A percentile compares a stretch with the other conserved stretches of the same genome.
Conservation (phyloP, 1,140 invertebrate genomes). For the Pogonognathellus flavescens region DNA sequence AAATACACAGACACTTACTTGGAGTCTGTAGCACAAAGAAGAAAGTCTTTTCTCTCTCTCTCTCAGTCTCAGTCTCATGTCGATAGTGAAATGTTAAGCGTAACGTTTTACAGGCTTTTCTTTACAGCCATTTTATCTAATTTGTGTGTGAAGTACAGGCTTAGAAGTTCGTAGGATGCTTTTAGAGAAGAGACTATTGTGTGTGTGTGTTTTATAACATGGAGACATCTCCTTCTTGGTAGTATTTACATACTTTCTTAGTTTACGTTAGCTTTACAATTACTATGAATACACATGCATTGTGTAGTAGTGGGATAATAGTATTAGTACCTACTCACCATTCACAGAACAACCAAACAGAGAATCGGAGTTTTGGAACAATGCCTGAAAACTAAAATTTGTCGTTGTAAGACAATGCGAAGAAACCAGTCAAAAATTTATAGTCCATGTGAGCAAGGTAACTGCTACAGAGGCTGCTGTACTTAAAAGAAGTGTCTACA, state of each 20-base stretch:
- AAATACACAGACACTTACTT: too few species aligned
- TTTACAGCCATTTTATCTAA: conserved; percentile 16
- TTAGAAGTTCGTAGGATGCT: not conserved
- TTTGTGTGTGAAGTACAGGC: not conserved
- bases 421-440: conserved; percentile 46
- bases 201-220: not conserved
- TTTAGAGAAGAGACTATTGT: not conserved
- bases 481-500: not conserved
- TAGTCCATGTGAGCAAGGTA: conserved; percentile 32
- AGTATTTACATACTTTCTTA: not conserved
- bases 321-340: too few species aligned
- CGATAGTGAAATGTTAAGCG: conserved; percentile 26
- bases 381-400: conserved; percentile 16
- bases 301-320: too few species aligned
- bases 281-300: too few species aligned
- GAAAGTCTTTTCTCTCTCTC: not conserved
- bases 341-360: not conserved
- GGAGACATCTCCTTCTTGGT: not conserved
- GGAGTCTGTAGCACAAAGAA: too few species aligned
- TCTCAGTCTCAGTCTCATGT: not conserved
- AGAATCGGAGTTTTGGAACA: not conserved
- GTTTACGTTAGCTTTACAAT: not conserved
- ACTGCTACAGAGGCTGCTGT: not conserved
- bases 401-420: conserved; percentile 36
- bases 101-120: conserved; percentile 23